Evolutionary conservation across 64 coral and sea anemone genomes (phyloP).

Genomic region (Stylophora pistillata): DNA sequence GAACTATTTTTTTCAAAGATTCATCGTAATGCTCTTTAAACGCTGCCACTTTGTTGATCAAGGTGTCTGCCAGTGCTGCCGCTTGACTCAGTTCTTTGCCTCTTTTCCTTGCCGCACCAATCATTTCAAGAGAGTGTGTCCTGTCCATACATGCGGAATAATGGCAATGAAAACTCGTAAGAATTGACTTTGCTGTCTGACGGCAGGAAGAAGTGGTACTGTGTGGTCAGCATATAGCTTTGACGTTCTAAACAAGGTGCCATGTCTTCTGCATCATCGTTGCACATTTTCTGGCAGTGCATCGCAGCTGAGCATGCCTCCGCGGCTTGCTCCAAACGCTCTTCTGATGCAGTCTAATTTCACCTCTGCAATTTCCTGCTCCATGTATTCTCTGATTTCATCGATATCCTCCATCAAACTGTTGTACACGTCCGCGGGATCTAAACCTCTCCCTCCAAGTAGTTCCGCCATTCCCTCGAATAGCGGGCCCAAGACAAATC

Average conservation of each 20-base stretch:
- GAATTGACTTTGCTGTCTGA: not conserved
- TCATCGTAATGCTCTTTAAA: not conserved
- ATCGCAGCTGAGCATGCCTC: not conserved
- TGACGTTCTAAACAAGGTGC: not conserved
- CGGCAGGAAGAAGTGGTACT: constrained; percentile 19
- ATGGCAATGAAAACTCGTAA: not conserved
- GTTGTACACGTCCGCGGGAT: not conserved
- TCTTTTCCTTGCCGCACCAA: not conserved
- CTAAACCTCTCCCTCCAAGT: not conserved
- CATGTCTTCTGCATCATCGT: not conserved
- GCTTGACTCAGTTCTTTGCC: not conserved
- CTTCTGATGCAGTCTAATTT: not conserved
- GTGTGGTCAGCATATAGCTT: not conserved
- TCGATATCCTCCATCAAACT: not conserved
- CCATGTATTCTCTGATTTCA: not conserved
- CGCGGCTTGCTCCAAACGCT: not conserved
- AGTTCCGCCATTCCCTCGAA: not conserved
- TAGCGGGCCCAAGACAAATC: not conserved
- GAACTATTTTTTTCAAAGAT: not conserved
- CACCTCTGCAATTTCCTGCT: not conserved
- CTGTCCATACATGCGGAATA: constrained; percentile 2
- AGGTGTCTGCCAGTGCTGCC: not conserved
- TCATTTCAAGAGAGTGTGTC: not conserved
- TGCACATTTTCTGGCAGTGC: not conserved
- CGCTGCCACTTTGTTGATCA: not conserved